Base-by-base conservation (phyloP, 2,113 vertebrate species). In the Rhinolophus ferrumequinum region DNA sequence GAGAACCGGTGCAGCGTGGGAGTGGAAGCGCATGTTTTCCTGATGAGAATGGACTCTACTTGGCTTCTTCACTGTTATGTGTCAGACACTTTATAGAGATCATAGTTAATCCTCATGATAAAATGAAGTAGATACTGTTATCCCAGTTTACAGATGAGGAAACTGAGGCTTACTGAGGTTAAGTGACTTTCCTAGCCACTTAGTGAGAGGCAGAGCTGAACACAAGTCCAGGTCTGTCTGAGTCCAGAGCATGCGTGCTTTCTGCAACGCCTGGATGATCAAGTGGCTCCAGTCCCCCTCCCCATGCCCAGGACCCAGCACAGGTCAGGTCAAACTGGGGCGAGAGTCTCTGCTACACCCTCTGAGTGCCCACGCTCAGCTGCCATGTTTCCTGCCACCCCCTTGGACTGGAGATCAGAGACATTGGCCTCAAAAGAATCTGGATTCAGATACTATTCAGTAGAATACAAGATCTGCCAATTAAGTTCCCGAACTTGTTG, bases 1-100 rank as follows among this genome's bases (percentile, higher is more conserved):
- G 15, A 56, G 86, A 13, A 9, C 9, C 3, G 0, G 2, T 0
- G 13, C 0, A 28, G 13, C 11, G 13, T 6, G 3, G 30, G 11
- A 5, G 18, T 35, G 44, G 66, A 16, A 6, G 54, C 7, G 0
- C 13, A 28, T 30, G 67, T 47, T 44, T 67, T n/a, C 44, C 67
- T 33, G 67, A 41, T 10, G 50, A 82, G 6, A n/a, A 16, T 0
- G 13, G 69, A n/a, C 60, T 75, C 35, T 50, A 0, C 19, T 8
- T 6, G 8, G 67, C 47, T 50, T 50, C 47, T 50, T 41, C 2
- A 21, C 58, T 54, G 0, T 18, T 16, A 2, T 33, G 15, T 19
- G 18, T 14, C 35, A 35, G 81, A 19, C 14, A 47, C 12, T 19
- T 21, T 50, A 22, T 14, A 50, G 3, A 67, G 50, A 26, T 60